Evolutionary conservation across 2,888 invertebrate species (phyloP).

Genomic region (Dasypogon diadema): DNA sequence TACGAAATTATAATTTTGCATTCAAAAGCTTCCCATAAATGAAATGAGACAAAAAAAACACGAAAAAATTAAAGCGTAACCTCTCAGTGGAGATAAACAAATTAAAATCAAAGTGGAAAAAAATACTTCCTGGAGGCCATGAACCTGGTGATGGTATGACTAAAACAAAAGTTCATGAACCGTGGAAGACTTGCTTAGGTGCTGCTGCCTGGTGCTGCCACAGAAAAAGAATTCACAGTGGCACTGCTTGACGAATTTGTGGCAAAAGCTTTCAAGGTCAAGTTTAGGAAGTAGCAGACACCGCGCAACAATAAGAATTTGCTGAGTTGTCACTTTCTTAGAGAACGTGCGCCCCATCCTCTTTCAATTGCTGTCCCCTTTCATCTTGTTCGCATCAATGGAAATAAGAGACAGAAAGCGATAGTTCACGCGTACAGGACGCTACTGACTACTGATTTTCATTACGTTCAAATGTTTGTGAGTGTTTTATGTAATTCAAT

Average conservation of each 20-base stretch:
- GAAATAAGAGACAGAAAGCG: too few species aligned
- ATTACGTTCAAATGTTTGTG: neutral
- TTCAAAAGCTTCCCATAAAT: too few species aligned
- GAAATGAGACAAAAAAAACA: neutral
- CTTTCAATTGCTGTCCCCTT: neutral
- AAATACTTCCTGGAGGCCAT: constrained; percentile 18
- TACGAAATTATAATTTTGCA: too few species aligned
- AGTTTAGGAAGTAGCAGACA: constrained; percentile 36
- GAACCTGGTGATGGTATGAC: constrained; percentile 27
- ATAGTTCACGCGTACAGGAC: neutral
- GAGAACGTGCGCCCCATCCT: neutral
- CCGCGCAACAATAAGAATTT: neutral
- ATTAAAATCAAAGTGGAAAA: neutral
- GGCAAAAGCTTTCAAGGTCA: constrained; percentile 51
- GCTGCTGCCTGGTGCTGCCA: neutral
- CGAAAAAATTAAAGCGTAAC: neutral
- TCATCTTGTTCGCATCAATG: too few species aligned
- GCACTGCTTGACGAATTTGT: constrained; percentile 1
- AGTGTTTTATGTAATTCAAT: constrained; percentile 29
- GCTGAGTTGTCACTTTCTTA: neutral
- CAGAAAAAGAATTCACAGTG: neutral
- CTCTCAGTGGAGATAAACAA: neutral
- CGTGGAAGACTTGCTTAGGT: constrained; percentile 40
- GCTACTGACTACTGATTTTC: neutral
- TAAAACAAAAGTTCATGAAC: constrained; percentile 53